Percentiles rank a stretch among this genome's conserved stretches.
Conservation (phyloP, 2,888 invertebrate species). For the Diogma glabrata region DNA sequence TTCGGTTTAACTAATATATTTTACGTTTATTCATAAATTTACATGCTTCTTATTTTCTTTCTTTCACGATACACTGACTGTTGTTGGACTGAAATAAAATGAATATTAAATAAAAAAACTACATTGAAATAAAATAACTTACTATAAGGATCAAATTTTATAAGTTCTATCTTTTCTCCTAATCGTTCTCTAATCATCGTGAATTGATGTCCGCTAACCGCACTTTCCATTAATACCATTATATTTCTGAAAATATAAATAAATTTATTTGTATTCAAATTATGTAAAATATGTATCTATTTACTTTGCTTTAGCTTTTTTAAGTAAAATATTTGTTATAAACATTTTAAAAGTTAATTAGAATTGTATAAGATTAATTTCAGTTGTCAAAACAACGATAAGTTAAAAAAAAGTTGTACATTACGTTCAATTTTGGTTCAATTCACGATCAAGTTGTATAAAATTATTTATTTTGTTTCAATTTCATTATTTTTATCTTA, state of each 20-base stretch:
- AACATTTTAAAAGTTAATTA: slow-evolving; percentile 29
- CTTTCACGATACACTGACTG: slow-evolving; percentile 55
- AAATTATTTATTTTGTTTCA: too few species aligned
- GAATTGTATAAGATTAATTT: too few species aligned
- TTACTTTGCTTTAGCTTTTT: slow-evolving; percentile 68
- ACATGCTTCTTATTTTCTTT: slow-evolving; percentile 62
- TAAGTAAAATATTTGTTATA: slow-evolving; percentile 55
- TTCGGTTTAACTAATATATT: too few species aligned
- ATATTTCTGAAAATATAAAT: slow-evolving; percentile 44
- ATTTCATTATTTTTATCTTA: too few species aligned
- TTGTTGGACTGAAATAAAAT: slow-evolving; percentile 53
- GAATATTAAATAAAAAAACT: slow-evolving; percentile 11
- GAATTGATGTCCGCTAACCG: slow-evolving; percentile 62
- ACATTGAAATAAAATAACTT: slow-evolving; percentile 32
- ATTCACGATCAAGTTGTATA: too few species aligned
- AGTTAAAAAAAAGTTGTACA: too few species aligned
- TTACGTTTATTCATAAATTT: too few species aligned
- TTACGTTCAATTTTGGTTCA: too few species aligned
- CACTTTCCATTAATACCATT: slow-evolving; percentile 69
- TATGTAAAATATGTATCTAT: slow-evolving; percentile 28
- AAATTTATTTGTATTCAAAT: slow-evolving; percentile 11
- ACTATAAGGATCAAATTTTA: slow-evolving; percentile 70
- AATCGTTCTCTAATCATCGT: slow-evolving; percentile 55
- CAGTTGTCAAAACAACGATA: too few species aligned
- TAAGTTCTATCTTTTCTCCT: slow-evolving; percentile 64